Evolutionary conservation across 2,888 invertebrate genomes (phyloP).

Genomic region (Andrena fulva): DNA sequence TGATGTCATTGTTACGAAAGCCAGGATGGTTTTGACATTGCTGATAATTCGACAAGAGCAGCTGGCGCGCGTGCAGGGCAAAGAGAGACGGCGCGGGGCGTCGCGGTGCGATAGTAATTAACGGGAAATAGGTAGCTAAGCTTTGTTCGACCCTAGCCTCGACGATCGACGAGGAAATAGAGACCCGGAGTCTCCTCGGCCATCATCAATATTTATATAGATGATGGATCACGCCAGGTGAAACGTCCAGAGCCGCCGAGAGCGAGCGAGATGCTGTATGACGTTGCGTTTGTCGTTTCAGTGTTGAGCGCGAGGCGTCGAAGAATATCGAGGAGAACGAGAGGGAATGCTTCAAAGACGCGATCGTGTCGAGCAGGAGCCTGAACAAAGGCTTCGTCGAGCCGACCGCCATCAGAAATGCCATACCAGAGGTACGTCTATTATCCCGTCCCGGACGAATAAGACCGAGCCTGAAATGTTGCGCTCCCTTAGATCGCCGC

Average conservation of each 20-base stretch:
- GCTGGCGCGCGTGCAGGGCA: background rate
- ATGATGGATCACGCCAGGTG: background rate
- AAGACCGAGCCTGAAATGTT: background rate
- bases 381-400: conserved; percentile 81
- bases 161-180: background rate
- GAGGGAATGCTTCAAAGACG: conserved; percentile 82
- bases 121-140: no score
- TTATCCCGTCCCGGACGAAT: no score
- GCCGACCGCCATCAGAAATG: conserved; percentile 75
- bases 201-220: conserved; percentile 5
- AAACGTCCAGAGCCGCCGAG: no score
- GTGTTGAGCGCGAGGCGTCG: conserved; percentile 82
- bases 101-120: no score
- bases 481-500: conserved; percentile 84
- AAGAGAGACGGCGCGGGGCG: no score
- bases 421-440: conserved; percentile 76
- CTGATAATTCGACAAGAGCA: background rate
- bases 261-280: no score
- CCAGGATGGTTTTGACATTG: conserved; percentile 47
- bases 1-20: conserved; percentile 55
- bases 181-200: background rate
- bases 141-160: no score
- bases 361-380: conserved; percentile 81
- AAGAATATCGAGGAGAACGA: conserved; percentile 83
- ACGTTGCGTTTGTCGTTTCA: conserved; percentile 52